Percentiles rank a stretch among this genome's conserved stretches.
phyloP scores from a whole-genome alignment of 2,888 invertebrate species.

The Therioaphis trifolii region DNA sequence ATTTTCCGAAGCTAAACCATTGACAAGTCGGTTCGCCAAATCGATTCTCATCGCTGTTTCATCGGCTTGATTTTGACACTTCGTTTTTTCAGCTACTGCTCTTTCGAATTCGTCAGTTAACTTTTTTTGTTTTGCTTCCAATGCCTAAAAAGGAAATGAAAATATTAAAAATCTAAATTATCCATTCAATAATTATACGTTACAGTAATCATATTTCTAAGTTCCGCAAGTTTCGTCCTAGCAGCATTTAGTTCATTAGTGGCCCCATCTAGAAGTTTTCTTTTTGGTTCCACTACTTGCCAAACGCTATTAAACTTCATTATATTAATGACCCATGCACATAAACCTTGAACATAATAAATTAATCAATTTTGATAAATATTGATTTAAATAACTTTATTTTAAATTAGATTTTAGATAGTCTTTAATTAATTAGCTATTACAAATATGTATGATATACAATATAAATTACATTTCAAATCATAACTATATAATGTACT shows the following conservation, averaged over 20 bases:
- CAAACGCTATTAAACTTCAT: slow-evolving; percentile 89
- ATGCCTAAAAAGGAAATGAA: slow-evolving; percentile 72
- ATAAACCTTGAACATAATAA: slow-evolving; percentile 82
- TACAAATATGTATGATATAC: no score
- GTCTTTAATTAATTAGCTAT: no score
- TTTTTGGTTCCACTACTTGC: slow-evolving; percentile 91
- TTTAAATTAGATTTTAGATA: no score
- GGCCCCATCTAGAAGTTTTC: slow-evolving; percentile 85
- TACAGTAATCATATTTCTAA: slow-evolving; percentile 79
- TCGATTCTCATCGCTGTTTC: slow-evolving; percentile 89
- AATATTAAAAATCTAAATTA: no score
- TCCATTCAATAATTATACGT: no score
- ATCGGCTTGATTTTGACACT: slow-evolving; percentile 93
- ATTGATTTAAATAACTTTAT: no score
- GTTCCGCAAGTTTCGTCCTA: slow-evolving; percentile 79
- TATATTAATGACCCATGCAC: slow-evolving; percentile 95
- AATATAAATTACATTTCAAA: no score
- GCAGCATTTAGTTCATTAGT: slow-evolving; percentile 87
- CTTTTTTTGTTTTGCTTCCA: slow-evolving; percentile 82
- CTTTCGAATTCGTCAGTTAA: slow-evolving; percentile 86
- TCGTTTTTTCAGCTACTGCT: slow-evolving; percentile 86
- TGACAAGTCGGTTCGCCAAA: slow-evolving; percentile 90
- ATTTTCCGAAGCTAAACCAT: slow-evolving; percentile 93
- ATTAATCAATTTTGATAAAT: no score
- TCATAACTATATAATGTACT: no score